Evolutionary conservation across 2,888 invertebrate genomes (phyloP), one percentile per base, ranked within the genome.

Genomic region (Amphipoea oculea): DNA sequence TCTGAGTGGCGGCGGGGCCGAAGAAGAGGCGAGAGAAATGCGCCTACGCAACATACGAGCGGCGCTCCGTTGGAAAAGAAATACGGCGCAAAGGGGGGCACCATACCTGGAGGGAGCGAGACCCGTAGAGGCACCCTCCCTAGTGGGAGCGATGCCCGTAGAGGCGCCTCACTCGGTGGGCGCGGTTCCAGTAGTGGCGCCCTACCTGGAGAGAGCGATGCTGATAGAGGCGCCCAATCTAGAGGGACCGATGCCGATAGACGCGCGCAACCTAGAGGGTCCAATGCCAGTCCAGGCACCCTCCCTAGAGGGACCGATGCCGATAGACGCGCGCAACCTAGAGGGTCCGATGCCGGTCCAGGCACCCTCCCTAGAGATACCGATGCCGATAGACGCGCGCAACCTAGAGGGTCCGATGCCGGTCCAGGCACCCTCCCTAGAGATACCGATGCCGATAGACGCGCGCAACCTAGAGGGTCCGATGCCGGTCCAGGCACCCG

Each of bases 1-100:
- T 60, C 45, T 60, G 23, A 36, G 12, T 73, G 75, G 75, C 73
- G 73, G 73, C 75, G 73, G 73, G 75, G 57, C 17, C 14, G 73
- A 17, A n/a, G 9, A 17, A 36, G 23, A 12, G 45, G 6, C 12
- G 45, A 42, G 40, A 42, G 14, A 69, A 3, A 42, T 4, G 7
- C 54, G 23, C 14, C 51, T 3, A 20, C 40, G n/a, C 51, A 20
- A 11, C 17, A 6, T 17, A 12, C 42, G 40, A 57, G 42, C 5
- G 40, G 17, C 5, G 11, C 11, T 17, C 9, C 57, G 40, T 9
- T 14, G 40, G 40, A 40, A 48, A 48, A 48, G 11, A 48, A 48
- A 48, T 48, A 48, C 12, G 48, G 48, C 48, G 12, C 12, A 48
- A 12, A 48, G 48, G 48, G 23, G 11, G 23, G 57, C 60, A 4